Evolutionary conservation across 2,888 invertebrate species (phyloP).

Genomic region (Drosophila formosana): DNA sequence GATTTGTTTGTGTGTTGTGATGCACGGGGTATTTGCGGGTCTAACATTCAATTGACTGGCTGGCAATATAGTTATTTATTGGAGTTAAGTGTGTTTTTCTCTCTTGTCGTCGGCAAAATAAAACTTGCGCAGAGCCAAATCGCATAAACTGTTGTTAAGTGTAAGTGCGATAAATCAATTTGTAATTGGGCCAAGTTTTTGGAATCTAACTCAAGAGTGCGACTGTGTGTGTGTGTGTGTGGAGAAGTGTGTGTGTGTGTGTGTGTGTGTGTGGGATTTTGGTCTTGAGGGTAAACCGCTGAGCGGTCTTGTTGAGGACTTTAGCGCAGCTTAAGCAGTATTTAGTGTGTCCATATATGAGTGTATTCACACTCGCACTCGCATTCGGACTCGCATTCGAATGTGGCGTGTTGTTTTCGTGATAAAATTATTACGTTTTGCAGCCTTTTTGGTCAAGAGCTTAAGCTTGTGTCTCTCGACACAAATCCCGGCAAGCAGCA

Average conservation of each 20-base stretch:
- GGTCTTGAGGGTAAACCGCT: conserved; percentile 11
- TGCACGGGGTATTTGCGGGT: conserved; percentile 4
- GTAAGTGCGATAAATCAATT: conserved; percentile 67
- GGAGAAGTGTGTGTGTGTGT: neutral
- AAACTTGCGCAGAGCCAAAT: conserved; percentile 59
- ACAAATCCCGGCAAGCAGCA: conserved; percentile 38
- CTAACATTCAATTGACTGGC: neutral
- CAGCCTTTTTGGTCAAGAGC: conserved; percentile 57
- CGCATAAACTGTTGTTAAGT: conserved; percentile 68
- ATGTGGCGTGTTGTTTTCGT: conserved; percentile 41
- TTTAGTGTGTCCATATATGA: conserved; percentile 24
- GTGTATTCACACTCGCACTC: too few relatives aligned
- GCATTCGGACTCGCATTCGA: neutral
- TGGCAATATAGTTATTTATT: conserved; percentile 8
- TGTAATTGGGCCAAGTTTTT: conserved; percentile 59
- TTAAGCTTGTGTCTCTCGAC: conserved; percentile 46
- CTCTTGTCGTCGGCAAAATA: conserved; percentile 32
- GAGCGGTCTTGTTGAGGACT: conserved; percentile 33
- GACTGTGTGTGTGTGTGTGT: conserved; percentile 11
- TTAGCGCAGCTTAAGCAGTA: conserved; percentile 45
- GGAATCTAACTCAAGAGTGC: conserved; percentile 13
- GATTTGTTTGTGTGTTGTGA: neutral
- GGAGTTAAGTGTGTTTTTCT: conserved; percentile 12
- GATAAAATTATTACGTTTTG: conserved; percentile 53
- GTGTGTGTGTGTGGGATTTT: neutral